Conservation (phyloP, 1,140 invertebrate species). For the Popillia japonica region DNA sequence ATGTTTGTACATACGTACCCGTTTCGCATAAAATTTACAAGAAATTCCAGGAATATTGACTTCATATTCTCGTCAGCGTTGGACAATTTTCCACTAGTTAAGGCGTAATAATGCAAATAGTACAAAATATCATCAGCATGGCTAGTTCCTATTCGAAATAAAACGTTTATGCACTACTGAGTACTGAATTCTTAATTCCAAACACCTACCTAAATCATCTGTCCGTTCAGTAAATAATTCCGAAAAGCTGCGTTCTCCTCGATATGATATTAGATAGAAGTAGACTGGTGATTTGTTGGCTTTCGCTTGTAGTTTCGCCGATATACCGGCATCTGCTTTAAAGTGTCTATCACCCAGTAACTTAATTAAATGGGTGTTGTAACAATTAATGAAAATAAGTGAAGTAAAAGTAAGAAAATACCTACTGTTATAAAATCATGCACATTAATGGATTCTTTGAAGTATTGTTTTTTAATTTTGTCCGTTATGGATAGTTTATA, state of each 20-base stretch:
- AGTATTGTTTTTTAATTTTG: constrained; percentile 2
- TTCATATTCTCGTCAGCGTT: constrained; percentile 14
- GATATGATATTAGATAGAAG: constrained; percentile 6
- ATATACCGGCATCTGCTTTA: background rate
- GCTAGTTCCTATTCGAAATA: background rate
- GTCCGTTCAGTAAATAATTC: background rate
- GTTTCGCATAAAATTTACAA: background rate
- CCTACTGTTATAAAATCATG: background rate
- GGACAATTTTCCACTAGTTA: background rate
- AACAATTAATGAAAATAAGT: background rate
- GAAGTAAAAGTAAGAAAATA: background rate
- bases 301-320: constrained; percentile 18
- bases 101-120: background rate
- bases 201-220: background rate
- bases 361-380: background rate
- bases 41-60: background rate
- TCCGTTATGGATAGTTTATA: background rate
- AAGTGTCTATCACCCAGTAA: constrained; percentile 34
- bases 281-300: constrained; percentile 23
- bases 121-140: constrained; percentile 30
- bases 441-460: background rate
- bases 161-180: background rate
- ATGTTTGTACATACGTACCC: background rate
- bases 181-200: background rate
- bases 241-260: background rate